Base-by-base conservation (phyloP, 2,797 vertebrate species). In the Knipowitschia caucasica region DNA sequence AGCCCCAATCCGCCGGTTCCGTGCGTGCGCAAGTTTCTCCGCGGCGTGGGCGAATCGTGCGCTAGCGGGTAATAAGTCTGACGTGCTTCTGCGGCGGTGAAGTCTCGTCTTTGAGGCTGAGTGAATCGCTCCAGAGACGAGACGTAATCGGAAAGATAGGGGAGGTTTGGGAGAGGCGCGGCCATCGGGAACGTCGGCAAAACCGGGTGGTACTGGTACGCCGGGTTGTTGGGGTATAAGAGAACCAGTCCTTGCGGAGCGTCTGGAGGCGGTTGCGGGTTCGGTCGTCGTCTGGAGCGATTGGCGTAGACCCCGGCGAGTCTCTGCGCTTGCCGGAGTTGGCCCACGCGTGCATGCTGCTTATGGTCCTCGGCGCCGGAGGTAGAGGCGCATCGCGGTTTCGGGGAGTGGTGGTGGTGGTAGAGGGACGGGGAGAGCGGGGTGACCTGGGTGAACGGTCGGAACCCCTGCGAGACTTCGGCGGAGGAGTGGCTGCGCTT, bases 61-160 rank as follows among this genome's bases (percentile, higher is more conserved):
- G 77, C 33, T 0, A 66, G 4, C 0, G 78, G 73, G 17, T 73
- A 71, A 30, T 71, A 49, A 0, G 79, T 64, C 2, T 86, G 79
- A 9, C 70, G 77, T 0, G 88, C 83, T 11, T 92, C 88, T 0
- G 73, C 17, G 0, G 81, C 57, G 0, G 75, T 49, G 0, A 60
- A 70, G 1, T 81, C 80, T 35, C 64, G 73, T 18, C 84, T 56
- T 25, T n/a, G 40, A 0, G 51, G 20, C 24, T 69, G 78, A 3
- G 89, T 81, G 0, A 89, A 85, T 0, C 88, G 87, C 57, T 95
- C 93, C 62, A 92, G 52, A 0, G 89, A 92, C 40, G 92, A 89
- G 46, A 90, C 75, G 0, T 84, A 81, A 52, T 89, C 88, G 0
- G 78, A 75, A 57, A 77, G 68, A 78, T 1, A 92, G 45, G 66